Conservation (phyloP, 1,140 invertebrate species). For the Lepidurus packardi region DNA sequence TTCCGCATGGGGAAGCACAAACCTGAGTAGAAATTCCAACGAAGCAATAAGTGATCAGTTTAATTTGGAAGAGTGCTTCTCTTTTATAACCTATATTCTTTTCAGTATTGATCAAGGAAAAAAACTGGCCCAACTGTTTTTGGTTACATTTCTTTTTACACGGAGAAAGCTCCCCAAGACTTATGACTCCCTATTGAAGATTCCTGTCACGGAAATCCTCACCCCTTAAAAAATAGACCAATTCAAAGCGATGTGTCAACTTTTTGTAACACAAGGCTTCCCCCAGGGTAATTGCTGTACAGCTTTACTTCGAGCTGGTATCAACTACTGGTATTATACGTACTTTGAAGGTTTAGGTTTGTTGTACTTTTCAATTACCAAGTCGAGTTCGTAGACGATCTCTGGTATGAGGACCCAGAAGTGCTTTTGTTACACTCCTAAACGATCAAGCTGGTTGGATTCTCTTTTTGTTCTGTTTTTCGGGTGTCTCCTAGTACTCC, state of each 20-base stretch:
- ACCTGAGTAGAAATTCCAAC: not conserved
- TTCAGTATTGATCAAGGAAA: too few species aligned
- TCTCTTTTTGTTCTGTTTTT: not conserved
- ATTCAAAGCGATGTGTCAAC: not conserved
- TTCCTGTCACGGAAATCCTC: not conserved
- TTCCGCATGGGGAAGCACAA: too few species aligned
- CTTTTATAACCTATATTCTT: not conserved
- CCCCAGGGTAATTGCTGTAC: not conserved
- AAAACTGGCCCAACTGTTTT: too few species aligned
- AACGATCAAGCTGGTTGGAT: slow-evolving; percentile 1
- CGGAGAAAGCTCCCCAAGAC: too few species aligned
- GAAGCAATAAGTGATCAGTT: not conserved
- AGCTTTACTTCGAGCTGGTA: not conserved
- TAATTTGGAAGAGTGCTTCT: not conserved
- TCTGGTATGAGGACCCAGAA: not conserved
- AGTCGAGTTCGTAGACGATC: not conserved
- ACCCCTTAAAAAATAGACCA: not conserved
- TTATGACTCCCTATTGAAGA: not conserved
- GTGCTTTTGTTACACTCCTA: not conserved
- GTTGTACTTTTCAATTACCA: not conserved
- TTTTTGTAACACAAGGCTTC: not conserved
- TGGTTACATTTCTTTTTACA: too few species aligned
- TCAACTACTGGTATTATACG: not conserved
- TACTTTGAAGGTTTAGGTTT: not conserved
- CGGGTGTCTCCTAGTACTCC: not conserved